Percentiles rank a stretch among this genome's conserved stretches.
These are phyloP conservation scores for Chaetodon trifascialis DNA, from an alignment of 2,113 vertebrate species.

Conservation along the genomic window DNA sequence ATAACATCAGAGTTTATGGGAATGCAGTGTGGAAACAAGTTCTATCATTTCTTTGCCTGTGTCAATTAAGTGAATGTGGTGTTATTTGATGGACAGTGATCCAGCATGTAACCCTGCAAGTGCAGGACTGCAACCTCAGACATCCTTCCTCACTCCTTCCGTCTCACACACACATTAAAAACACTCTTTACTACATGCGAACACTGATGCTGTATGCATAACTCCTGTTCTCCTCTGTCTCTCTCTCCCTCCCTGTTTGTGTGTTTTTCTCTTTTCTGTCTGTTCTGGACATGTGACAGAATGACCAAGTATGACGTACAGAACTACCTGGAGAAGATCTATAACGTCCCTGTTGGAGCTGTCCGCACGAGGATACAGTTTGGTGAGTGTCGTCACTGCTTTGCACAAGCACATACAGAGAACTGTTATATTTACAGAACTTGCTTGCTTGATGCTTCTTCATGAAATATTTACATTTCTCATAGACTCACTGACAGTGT, in stretches of 20 bases:
- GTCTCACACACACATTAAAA: constrained; percentile 27
- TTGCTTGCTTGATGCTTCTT: background rate
- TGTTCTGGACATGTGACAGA: constrained; percentile 76
- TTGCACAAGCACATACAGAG: constrained; percentile 32
- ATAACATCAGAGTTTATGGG: constrained; percentile 62
- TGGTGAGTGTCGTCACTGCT: constrained; percentile 83
- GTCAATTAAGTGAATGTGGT: constrained; percentile 33
- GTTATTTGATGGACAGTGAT: constrained; percentile 43
- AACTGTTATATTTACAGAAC: constrained; percentile 7
- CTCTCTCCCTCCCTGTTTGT: background rate
- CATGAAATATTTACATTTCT: constrained; percentile 9
- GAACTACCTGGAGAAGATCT: constrained; percentile 95
- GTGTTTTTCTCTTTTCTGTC: constrained; percentile 17
- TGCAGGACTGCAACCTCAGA: constrained; percentile 20
- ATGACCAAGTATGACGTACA: constrained; percentile 95
- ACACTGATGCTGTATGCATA: constrained; percentile 36
- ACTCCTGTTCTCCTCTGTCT: constrained; percentile 29
- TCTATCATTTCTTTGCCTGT: constrained; percentile 40
- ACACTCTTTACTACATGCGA: background rate
- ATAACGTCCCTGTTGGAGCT: constrained; percentile 89
- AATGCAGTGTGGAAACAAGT: constrained; percentile 48
- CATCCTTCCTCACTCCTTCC: background rate
- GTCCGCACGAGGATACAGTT: constrained; percentile 95
- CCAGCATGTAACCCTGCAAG: constrained; percentile 16
- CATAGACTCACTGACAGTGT: background rate